These are phyloP conservation scores for Hypolimnas misippus DNA, from an alignment of 2,888 invertebrate species.

Conservation along the genomic window DNA sequence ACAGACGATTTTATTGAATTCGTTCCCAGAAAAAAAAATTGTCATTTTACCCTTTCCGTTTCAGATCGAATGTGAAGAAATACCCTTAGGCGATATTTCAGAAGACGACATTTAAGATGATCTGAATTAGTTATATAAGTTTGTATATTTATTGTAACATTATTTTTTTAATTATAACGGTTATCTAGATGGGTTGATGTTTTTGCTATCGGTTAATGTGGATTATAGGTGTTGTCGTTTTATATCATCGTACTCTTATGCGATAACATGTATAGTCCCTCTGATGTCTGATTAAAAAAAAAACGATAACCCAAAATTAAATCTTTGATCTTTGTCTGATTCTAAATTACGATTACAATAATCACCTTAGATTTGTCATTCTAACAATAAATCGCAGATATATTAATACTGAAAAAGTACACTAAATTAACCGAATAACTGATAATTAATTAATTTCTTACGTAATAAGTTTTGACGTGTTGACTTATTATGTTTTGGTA, in stretches of 20 bases:
- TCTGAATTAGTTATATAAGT: conserved; percentile 36
- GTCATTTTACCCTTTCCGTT: conserved; percentile 44
- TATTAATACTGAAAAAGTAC: too few species aligned
- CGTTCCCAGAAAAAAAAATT: too few species aligned
- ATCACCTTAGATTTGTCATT: too few species aligned
- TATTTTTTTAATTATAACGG: neutral
- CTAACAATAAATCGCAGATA: too few species aligned
- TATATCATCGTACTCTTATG: neutral
- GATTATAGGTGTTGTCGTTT: neutral
- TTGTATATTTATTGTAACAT: neutral
- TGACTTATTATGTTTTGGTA: too few species aligned
- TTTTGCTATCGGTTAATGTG: neutral
- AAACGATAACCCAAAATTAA: too few species aligned
- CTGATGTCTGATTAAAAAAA: too few species aligned
- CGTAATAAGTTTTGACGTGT: too few species aligned
- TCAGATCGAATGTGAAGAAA: conserved; percentile 64
- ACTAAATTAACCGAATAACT: too few species aligned
- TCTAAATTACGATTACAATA: neutral
- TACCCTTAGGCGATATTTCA: conserved; percentile 58
- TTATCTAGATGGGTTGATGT: neutral
- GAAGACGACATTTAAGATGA: conserved; percentile 58
- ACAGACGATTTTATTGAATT: too few species aligned
- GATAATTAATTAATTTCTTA: too few species aligned
- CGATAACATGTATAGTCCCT: neutral
- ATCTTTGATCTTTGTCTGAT: too few species aligned